Conservation (phyloP, 1,140 invertebrate species). For the Drosophila fuyamai region DNA sequence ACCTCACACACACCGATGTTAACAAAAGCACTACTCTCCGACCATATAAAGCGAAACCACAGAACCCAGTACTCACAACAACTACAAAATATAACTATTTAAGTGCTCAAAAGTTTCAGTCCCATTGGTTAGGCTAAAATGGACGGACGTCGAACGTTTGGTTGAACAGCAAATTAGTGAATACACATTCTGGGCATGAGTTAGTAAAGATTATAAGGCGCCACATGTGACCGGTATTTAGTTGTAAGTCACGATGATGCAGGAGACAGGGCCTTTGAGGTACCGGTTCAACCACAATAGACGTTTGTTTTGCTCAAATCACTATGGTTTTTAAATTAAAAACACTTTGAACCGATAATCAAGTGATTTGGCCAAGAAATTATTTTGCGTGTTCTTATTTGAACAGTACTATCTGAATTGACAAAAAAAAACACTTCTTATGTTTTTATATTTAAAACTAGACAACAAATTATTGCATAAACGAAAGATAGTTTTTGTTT, state of each 20-base stretch:
- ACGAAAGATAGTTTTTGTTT: too few relatives aligned
- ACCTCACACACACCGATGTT: slow-evolving; percentile 37
- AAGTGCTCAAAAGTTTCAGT: slow-evolving; percentile 23
- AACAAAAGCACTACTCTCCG: neutral
- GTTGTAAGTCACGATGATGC: slow-evolving; percentile 41
- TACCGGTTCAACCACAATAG: neutral
- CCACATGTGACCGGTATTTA: slow-evolving; percentile 32
- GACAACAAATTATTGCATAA: too few relatives aligned
- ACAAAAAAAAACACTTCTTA: too few relatives aligned
- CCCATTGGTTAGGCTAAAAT: slow-evolving; percentile 7
- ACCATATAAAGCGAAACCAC: slow-evolving; percentile 52
- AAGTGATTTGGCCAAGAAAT: too few relatives aligned
- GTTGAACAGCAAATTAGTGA: slow-evolving; percentile 14
- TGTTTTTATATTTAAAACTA: too few relatives aligned
- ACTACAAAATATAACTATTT: slow-evolving; percentile 29
- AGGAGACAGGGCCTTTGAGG: neutral
- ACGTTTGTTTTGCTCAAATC: neutral
- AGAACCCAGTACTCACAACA: slow-evolving; percentile 18
- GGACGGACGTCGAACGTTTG: neutral
- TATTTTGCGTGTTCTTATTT: too few relatives aligned
- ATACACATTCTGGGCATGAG: slow-evolving; percentile 32
- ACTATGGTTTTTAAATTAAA: neutral
- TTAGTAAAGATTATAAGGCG: slow-evolving; percentile 32
- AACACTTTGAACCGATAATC: too few relatives aligned
- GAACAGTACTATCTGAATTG: too few relatives aligned